Percentiles rank a stretch among this genome's conserved stretches.
phyloP scores from a whole-genome alignment of 2,113 vertebrate species.

The Ammodytes marinus region DNA sequence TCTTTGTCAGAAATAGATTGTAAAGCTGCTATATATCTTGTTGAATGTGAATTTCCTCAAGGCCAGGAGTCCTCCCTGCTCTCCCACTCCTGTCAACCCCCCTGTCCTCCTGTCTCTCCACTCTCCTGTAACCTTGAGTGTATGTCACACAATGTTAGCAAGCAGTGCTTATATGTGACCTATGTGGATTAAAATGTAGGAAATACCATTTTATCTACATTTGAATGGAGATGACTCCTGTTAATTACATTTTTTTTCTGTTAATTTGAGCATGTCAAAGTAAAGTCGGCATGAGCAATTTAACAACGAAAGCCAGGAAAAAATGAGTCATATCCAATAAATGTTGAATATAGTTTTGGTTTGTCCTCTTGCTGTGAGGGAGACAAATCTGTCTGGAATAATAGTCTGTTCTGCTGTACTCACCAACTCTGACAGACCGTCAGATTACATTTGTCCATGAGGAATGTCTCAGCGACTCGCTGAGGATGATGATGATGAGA shows the following conservation, averaged over 20 bases:
- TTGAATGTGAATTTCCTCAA: not conserved
- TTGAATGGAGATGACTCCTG: slow-evolving; percentile 11
- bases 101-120: slow-evolving; percentile 2
- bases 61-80: slow-evolving; percentile 31
- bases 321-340: slow-evolving; percentile 54
- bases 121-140: slow-evolving; percentile 31
- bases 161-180: slow-evolving; percentile 15
- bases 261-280: slow-evolving; percentile 27
- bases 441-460: slow-evolving; percentile 52
- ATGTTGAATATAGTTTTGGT: slow-evolving; percentile 58
- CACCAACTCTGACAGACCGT: slow-evolving; percentile 61
- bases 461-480: slow-evolving; percentile 20
- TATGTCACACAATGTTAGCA: slow-evolving; percentile 37
- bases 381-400: slow-evolving; percentile 56
- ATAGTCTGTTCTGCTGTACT: slow-evolving; percentile 42
- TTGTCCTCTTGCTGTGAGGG: slow-evolving; percentile 46
- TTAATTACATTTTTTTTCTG: slow-evolving; percentile 14
- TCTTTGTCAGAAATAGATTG: slow-evolving; percentile 6
- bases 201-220: not conserved
- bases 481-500: slow-evolving; percentile 51
- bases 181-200: slow-evolving; percentile 4
- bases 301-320: slow-evolving; percentile 26
- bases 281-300: slow-evolving; percentile 29
- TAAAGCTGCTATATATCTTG: slow-evolving; percentile 8
- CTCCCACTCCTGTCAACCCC: slow-evolving; percentile 22